A percentile compares a stretch with the other conserved stretches of the same genome.
These are phyloP conservation scores for Palaemon carinicauda DNA, from an alignment of 1,140 invertebrate genomes.

Conservation along the genomic window DNA sequence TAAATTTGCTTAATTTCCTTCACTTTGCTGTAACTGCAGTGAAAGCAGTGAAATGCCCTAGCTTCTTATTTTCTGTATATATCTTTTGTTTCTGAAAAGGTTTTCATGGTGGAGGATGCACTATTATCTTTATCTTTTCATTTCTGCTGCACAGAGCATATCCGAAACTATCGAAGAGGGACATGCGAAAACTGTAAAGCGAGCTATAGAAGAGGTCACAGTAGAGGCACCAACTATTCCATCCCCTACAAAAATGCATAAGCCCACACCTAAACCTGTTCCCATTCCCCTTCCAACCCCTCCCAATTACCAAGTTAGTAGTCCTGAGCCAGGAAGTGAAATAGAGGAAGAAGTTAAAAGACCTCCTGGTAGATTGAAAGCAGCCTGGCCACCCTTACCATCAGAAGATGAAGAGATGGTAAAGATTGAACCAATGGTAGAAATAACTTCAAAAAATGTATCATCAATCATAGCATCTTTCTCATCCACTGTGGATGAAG, in stretches of 20 bases:
- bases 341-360: constrained; percentile 38
- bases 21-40: neutral
- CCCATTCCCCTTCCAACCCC: constrained; percentile 2
- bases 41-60: neutral
- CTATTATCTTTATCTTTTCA: constrained; percentile 41
- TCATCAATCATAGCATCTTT: constrained; percentile 55
- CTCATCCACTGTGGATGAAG: constrained; percentile 22
- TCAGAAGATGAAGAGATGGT: constrained; percentile 29
- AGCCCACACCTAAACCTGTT: constrained; percentile 22
- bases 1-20: neutral
- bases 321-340: constrained; percentile 13
- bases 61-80: constrained; percentile 14
- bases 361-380: constrained; percentile 49
- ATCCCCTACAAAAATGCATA: constrained; percentile 47
- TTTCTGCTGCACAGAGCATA: constrained; percentile 50
- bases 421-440: constrained; percentile 47
- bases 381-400: constrained; percentile 51
- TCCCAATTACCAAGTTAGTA: constrained; percentile 2
- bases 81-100: constrained; percentile 23
- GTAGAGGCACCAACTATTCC: constrained; percentile 36
- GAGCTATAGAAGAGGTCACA: constrained; percentile 56
- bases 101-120: neutral
- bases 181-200: constrained; percentile 58
- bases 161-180: constrained; percentile 50
- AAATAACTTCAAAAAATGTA: constrained; percentile 43